phyloP scores from a whole-genome alignment of 2,888 invertebrate species.

The Drosophila antonietae region DNA sequence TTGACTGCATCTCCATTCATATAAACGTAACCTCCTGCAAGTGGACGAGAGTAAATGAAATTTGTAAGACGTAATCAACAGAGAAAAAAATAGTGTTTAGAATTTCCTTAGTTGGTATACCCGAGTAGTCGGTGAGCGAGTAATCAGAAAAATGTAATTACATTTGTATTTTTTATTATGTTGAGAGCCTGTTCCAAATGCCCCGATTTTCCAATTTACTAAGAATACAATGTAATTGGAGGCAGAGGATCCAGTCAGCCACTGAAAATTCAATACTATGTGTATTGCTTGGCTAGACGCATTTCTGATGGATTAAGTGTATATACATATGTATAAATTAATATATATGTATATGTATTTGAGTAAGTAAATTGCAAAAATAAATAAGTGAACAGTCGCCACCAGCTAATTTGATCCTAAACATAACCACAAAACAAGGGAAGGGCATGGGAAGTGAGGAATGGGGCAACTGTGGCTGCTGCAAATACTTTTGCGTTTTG shows the following conservation, averaged over 20 bases:
- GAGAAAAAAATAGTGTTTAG: not conserved
- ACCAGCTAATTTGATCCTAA: constrained; percentile 64
- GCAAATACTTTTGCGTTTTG: constrained; percentile 50
- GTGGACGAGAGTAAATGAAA: not conserved
- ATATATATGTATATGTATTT: not conserved
- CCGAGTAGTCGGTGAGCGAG: not conserved
- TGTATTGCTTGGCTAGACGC: constrained; percentile 36
- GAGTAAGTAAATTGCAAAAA: constrained; percentile 34
- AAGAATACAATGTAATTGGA: constrained; percentile 12
- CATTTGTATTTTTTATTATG: not conserved
- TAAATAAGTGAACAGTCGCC: constrained; percentile 41
- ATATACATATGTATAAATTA: not conserved
- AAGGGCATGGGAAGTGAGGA: not conserved
- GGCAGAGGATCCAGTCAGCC: not conserved
- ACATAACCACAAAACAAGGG: constrained; percentile 58
- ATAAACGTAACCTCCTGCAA: constrained; percentile 88
- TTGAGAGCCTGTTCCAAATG: not conserved
- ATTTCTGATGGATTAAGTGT: constrained; percentile 21
- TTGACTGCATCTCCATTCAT: constrained; percentile 94
- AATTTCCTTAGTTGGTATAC: not conserved
- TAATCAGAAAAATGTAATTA: not conserved
- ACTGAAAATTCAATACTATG: constrained; percentile 17
- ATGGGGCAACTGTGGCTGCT: constrained; percentile 25
- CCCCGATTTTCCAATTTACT: not conserved
- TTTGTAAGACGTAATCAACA: constrained; percentile 22